Conservation (phyloP, 2,797 vertebrate genomes). For the Pangasius mekongensis region DNA sequence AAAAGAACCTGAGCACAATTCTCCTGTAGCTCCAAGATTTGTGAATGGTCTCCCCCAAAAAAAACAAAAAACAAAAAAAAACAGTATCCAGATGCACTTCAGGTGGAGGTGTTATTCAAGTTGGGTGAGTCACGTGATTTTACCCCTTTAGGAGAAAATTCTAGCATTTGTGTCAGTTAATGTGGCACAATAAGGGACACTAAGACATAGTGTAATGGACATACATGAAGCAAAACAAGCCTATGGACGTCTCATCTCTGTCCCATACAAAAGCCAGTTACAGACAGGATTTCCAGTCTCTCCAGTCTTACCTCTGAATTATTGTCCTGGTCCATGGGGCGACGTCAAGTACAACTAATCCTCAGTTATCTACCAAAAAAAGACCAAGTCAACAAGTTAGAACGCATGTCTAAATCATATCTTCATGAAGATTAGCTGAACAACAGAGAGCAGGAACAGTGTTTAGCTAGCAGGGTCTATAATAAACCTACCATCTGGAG, state of each 20-base stretch:
- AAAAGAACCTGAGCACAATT: no score
- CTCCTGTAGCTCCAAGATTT: no score
- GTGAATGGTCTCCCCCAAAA: no score
- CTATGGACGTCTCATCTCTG: background rate
- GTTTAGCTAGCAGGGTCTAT: background rate
- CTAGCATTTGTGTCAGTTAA: background rate
- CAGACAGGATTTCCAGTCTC: background rate
- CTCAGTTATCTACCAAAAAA: slow-evolving; percentile 35
- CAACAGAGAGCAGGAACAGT: background rate
- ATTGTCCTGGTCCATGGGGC: slow-evolving; percentile 76
- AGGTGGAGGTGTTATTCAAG: background rate
- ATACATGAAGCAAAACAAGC: background rate
- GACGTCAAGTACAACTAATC: slow-evolving; percentile 39
- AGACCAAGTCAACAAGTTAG: background rate
- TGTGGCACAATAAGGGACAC: background rate
- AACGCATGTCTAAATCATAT: background rate
- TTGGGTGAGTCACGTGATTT: background rate
- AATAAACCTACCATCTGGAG: background rate
- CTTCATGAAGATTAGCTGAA: background rate
- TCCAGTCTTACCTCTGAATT: slow-evolving; percentile 73
- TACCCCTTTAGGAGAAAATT: background rate
- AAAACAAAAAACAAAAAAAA: no score
- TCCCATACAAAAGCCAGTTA: background rate
- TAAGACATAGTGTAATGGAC: background rate
- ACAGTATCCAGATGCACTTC: no score